Percentiles rank a stretch among this genome's conserved stretches.
Conservation (phyloP, 2,113 vertebrate genomes). For the Vicugna pacos region DNA sequence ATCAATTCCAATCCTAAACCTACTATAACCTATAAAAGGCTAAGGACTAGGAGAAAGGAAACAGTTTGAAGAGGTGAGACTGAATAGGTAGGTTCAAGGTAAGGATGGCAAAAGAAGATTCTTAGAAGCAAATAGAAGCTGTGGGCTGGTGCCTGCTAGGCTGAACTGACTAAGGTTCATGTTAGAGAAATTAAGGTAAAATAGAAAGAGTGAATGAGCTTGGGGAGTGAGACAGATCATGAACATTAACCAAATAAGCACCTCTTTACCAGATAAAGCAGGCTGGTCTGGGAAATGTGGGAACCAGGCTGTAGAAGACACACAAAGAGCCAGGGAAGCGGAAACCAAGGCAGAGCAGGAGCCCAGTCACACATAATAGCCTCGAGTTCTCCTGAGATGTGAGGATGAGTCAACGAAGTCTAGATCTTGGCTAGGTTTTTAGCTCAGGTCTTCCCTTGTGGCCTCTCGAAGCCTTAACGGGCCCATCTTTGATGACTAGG, state of each 20-base stretch:
- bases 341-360: not conserved
- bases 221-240: not conserved
- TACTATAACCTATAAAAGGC: not conserved
- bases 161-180: not conserved
- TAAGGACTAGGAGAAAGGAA: not conserved
- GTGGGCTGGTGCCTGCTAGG: not conserved
- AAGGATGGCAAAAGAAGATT: not conserved
- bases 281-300: slow-evolving; percentile 13
- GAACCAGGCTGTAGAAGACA: not conserved
- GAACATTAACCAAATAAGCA: slow-evolving; percentile 31
- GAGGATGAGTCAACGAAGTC: not conserved
- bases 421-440: slow-evolving; percentile 28
- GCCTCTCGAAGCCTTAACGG: slow-evolving; percentile 31
- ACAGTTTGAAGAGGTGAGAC: not conserved
- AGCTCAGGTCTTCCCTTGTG: not conserved
- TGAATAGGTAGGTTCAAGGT: not conserved
- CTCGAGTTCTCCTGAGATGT: not conserved
- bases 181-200: slow-evolving; percentile 55
- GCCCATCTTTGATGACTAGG: not conserved
- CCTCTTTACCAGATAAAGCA: not conserved
- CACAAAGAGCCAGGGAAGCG: not conserved
- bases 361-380: not conserved
- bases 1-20: not conserved
- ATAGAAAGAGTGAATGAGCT: slow-evolving; percentile 34
- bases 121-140: slow-evolving; percentile 39